Conservation (phyloP, 1,140 invertebrate genomes). For the Trialeurodes vaporariorum region DNA sequence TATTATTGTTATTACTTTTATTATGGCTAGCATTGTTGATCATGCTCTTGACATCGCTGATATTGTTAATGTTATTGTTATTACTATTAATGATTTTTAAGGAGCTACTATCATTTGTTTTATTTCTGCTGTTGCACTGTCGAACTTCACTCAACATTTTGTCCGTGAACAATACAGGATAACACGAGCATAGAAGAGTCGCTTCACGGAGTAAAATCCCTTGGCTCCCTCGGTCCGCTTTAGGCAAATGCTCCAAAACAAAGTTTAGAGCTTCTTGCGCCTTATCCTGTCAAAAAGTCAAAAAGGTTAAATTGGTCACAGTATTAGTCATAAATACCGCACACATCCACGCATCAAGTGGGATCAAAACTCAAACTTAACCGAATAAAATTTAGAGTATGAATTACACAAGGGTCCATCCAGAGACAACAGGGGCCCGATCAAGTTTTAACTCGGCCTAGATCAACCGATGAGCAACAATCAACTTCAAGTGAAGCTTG, state of each 20-base stretch:
- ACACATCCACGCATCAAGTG: no score
- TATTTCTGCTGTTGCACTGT: constrained; percentile 41
- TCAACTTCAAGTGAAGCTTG: no score
- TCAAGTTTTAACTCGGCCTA: background rate
- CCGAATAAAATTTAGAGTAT: no score
- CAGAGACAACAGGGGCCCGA: no score
- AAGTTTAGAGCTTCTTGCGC: constrained; percentile 68
- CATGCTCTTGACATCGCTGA: background rate
- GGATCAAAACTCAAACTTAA: no score
- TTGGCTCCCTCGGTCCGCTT: constrained; percentile 54
- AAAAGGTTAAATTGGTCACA: constrained; percentile 5
- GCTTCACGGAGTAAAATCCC: constrained; percentile 60
- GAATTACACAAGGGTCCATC: no score
- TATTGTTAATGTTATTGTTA: background rate
- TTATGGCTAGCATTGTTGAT: background rate
- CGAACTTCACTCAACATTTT: constrained; percentile 58
- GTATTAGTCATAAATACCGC: background rate
- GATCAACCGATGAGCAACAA: no score
- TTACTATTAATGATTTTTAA: background rate
- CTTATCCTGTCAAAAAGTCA: constrained; percentile 42
- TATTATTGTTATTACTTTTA: background rate
- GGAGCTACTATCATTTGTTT: background rate
- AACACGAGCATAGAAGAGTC: constrained; percentile 58
- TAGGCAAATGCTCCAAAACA: constrained; percentile 56
- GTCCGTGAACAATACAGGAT: constrained; percentile 62